A percentile compares a stretch with the other conserved stretches of the same genome.
phyloP scores from a whole-genome alignment of 92 coral and sea anemone genomes.

The Zoanthus gigantus region DNA sequence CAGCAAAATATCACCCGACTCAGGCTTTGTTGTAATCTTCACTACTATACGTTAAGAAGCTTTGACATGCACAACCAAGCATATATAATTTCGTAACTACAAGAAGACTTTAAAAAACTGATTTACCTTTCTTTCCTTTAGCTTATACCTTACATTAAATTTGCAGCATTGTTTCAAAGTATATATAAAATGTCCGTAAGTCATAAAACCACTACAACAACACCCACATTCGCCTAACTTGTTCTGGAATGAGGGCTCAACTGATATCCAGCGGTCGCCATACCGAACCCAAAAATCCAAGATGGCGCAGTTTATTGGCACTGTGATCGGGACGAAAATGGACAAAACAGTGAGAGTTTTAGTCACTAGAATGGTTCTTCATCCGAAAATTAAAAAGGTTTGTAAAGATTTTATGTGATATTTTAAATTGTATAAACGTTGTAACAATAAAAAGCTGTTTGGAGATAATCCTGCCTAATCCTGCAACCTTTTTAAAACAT shows the following conservation, averaged over 20 bases:
- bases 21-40: too few relatives aligned
- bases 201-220: background rate
- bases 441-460: too few relatives aligned
- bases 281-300: slow-evolving; percentile 55
- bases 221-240: background rate
- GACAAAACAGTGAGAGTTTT: slow-evolving; percentile 97
- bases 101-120: background rate
- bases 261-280: slow-evolving; percentile 21
- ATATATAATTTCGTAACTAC: background rate
- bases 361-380: slow-evolving; percentile 93
- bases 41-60: too few relatives aligned
- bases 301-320: slow-evolving; percentile 99
- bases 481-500: too few relatives aligned
- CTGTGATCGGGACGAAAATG: slow-evolving; percentile 99
- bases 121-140: background rate
- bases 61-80: background rate
- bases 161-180: background rate
- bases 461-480: too few relatives aligned
- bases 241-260: background rate
- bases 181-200: background rate
- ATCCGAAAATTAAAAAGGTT: slow-evolving; percentile 86
- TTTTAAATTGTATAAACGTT: background rate
- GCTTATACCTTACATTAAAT: background rate
- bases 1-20: too few relatives aligned
- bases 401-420: background rate